Base-by-base conservation (phyloP, 1,140 invertebrate species). In the Adoxophyes honmai region DNA sequence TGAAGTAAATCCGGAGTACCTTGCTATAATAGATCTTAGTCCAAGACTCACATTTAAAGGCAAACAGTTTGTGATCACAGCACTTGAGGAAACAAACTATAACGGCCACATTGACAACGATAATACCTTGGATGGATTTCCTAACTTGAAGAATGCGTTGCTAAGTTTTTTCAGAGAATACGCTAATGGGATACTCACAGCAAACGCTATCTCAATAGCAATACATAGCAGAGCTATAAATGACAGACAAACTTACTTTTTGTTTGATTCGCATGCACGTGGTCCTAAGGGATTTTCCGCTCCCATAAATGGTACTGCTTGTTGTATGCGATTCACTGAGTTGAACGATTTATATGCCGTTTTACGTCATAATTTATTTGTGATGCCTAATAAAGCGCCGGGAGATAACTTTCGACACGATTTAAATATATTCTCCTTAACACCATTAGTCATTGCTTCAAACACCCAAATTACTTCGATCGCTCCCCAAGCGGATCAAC, bases 111-210 rank as follows among this genome's bases (percentile, higher is more conserved):
- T 64, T 58, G 64, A 52, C 8, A 60, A 39, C 28, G 42, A 62
- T 34, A 13, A 62, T 11, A 60, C 10, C 52, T n/a, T 10, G 4
- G 42, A 57, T 28, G 59, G 53, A 1, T 64, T 62, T 48, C 68
- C 62, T 39, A 70, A 67, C 13, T 57, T 62, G 37, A 64, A 64
- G 52, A 70, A 62, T 62, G 57, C 55, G 8, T 21, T 66, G n/a
- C 15, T 3, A 35, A 52, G 15, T 36, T 59, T 60, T 56, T 70
- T 60, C 16, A 60, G 37, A 16, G 56, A 66, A 34, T 18, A 62
- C 11, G 55, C 11, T 0, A 44, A 48, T 51, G 60, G 63, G 0
- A 55, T 66, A 34, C 54, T 66, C 21, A 70, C 60, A 33, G 57
- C 58, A 21, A 64, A 65, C 8, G 11, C 52, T 8, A 53, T 62